Evolutionary conservation across 2,797 vertebrate genomes (phyloP).

Genomic region (Cyclopterus lumpus): DNA sequence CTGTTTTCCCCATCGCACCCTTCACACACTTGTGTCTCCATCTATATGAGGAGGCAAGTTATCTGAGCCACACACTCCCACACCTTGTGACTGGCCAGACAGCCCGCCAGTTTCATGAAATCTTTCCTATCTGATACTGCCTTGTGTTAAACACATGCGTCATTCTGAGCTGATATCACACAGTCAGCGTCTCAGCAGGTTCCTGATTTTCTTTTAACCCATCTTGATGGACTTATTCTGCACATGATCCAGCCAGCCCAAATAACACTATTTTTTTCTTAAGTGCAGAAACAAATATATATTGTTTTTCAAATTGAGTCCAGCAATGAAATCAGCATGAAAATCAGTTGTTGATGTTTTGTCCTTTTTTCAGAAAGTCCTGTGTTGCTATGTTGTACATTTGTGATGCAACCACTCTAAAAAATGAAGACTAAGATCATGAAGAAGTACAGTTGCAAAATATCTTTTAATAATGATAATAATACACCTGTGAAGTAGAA

Average conservation of each 20-base stretch:
- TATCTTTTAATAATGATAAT: constrained; percentile 42
- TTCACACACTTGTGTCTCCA: constrained; percentile 22
- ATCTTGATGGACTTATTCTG: constrained; percentile 53
- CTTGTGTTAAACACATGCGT: constrained; percentile 80
- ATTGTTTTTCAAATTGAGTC: constrained; percentile 1
- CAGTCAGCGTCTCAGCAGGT: constrained; percentile 84
- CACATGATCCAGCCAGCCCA: constrained; percentile 15
- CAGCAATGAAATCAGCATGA: background rate
- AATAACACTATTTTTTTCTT: background rate
- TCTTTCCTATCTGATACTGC: constrained; percentile 85
- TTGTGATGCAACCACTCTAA: background rate
- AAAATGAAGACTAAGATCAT: constrained; percentile 13
- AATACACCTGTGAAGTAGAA: constrained; percentile 30
- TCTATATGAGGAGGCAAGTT: constrained; percentile 35
- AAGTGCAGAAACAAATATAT: background rate
- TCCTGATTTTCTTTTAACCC: constrained; percentile 81
- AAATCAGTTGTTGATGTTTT: background rate
- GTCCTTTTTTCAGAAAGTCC: constrained; percentile 1
- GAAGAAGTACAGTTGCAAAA: constrained; percentile 17
- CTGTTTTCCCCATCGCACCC: background rate
- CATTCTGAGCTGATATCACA: constrained; percentile 82
- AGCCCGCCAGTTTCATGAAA: constrained; percentile 79
- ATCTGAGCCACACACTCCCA: constrained; percentile 66
- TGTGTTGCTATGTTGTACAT: constrained; percentile 1
- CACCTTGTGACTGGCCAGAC: constrained; percentile 86